Evolutionary conservation across 2,888 invertebrate genomes (phyloP).

Genomic region (Litoditis marina): DNA sequence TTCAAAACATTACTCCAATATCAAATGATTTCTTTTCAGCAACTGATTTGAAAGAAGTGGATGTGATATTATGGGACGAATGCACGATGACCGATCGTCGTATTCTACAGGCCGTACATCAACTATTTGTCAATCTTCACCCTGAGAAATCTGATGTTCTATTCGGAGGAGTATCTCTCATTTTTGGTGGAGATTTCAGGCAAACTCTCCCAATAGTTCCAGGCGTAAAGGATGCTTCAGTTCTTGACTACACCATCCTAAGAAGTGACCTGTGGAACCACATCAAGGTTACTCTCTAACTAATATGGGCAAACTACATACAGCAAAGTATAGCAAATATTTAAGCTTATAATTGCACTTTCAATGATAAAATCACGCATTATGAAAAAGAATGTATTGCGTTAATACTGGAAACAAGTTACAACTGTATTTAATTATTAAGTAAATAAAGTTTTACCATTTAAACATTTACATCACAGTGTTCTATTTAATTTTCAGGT

Average conservation of each 20-base stretch:
- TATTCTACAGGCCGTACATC: background rate
- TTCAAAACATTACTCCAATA: no score
- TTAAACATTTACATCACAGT: no score
- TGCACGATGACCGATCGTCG: constrained; percentile 11
- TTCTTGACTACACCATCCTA: background rate
- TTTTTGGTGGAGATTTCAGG: background rate
- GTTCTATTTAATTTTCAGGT: no score
- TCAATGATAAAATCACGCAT: no score
- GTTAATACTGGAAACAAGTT: no score
- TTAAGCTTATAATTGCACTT: no score
- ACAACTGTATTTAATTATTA: no score
- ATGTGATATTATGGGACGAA: constrained; percentile 11
- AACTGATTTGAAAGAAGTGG: background rate
- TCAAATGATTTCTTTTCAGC: no score
- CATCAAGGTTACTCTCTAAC: background rate
- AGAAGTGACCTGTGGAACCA: background rate
- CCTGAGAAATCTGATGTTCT: background rate
- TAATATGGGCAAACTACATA: no score
- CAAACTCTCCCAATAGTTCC: constrained; percentile 1
- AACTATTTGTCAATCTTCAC: background rate
- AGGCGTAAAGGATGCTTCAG: background rate
- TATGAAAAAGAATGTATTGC: no score
- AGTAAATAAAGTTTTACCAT: no score
- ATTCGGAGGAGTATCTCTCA: background rate
- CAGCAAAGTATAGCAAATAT: no score